Evolutionary conservation across 2,797 vertebrate genomes (phyloP).

Genomic region (Nyctibius grandis): DNA sequence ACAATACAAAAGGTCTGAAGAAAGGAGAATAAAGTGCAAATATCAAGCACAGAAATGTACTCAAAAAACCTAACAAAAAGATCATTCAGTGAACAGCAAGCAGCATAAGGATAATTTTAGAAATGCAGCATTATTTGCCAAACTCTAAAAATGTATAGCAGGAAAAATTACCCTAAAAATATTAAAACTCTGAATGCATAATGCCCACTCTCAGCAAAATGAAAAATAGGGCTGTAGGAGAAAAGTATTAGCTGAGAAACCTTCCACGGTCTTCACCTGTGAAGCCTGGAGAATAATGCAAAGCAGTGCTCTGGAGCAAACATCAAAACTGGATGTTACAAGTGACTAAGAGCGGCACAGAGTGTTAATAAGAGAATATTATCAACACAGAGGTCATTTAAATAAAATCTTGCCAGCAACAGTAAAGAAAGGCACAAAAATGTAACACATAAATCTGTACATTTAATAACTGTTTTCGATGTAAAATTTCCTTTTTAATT

Average conservation of each 20-base stretch:
- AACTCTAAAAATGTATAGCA: neutral
- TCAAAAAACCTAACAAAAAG: neutral
- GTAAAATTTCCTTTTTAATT: neutral
- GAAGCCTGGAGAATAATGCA: neutral
- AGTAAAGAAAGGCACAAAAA: neutral
- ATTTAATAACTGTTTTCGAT: neutral
- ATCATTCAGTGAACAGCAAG: neutral
- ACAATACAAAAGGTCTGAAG: neutral
- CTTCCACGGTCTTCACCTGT: neutral
- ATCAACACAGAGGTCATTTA: neutral
- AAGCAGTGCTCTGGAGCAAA: neutral
- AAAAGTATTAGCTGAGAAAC: neutral
- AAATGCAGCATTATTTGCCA: neutral
- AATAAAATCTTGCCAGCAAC: neutral
- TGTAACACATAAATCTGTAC: accelerated
- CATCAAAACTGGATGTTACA: neutral
- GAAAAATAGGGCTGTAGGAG: neutral
- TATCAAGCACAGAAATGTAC: neutral
- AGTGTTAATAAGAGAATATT: neutral
- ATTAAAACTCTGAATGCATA: neutral
- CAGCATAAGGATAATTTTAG: neutral
- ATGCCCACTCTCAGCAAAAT: neutral
- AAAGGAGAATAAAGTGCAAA: neutral
- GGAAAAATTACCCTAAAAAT: neutral
- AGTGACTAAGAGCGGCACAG: neutral